Evolutionary conservation across 2,888 invertebrate genomes (phyloP).

Genomic region (Polydrusus pterygomalis): DNA sequence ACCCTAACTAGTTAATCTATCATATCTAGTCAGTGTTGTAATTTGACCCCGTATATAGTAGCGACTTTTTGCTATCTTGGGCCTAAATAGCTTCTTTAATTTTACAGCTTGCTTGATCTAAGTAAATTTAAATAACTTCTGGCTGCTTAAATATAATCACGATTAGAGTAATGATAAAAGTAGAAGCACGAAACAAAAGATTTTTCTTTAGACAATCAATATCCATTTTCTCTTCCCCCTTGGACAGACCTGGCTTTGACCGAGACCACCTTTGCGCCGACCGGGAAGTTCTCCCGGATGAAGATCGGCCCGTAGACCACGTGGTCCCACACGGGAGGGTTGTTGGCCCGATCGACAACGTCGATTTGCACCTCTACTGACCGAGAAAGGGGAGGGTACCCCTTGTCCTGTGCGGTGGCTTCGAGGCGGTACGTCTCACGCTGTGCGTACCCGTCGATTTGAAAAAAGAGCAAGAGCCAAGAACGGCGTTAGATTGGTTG

Average conservation of each 20-base stretch:
- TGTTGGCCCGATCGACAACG: constrained; percentile 98
- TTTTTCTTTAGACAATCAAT: constrained; percentile 38
- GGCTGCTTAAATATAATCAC: no score
- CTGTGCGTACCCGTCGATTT: constrained; percentile 71
- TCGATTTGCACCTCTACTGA: constrained; percentile 98
- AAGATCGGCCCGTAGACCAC: constrained; percentile 97
- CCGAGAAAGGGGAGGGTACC: constrained; percentile 94
- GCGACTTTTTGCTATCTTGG: not conserved
- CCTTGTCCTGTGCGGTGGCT: constrained; percentile 99
- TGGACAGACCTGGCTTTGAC: constrained; percentile 97
- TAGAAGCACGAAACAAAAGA: not conserved
- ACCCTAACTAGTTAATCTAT: no score
- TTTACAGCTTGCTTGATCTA: not conserved
- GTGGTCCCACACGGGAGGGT: constrained; percentile 98
- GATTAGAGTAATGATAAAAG: no score
- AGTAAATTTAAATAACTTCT: not conserved
- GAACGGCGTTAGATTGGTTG: constrained; percentile 44
- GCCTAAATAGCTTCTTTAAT: not conserved
- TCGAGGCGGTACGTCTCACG: constrained; percentile 98
- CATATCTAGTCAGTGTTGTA: no score
- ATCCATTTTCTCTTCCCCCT: constrained; percentile 35
- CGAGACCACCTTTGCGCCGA: constrained; percentile 98
- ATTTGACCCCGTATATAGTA: no score
- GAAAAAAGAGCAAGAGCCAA: constrained; percentile 46
- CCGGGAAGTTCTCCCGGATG: constrained; percentile 98